Evolutionary conservation across 2,113 vertebrate genomes (phyloP), one percentile per base, ranked within the genome.

Genomic region (Scytalopus superciliaris): DNA sequence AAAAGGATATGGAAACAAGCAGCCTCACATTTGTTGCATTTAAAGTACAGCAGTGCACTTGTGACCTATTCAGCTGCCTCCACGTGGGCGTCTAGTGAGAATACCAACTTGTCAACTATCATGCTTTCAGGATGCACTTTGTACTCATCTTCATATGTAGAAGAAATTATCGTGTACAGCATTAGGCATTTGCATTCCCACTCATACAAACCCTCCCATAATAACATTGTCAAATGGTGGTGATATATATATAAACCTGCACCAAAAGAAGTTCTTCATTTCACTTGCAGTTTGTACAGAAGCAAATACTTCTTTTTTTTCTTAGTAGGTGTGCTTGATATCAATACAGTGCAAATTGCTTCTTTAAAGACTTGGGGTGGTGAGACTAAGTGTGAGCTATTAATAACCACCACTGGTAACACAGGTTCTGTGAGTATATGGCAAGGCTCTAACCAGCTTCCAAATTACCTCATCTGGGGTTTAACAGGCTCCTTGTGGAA

Each of bases 41-140:
- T 83, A 22, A 75, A 83, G 74, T 22, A 35, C 42, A 85, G 35
- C 39, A 45, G 16, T 67, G 70, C 23, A 64, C 57, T 60, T 68
- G 31, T 63, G 78, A 87, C 42, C 35, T 24, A 19, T 44, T 79
- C 70, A 94, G 75, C 74, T 94, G 35, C 79, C 63, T 88, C 68
- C 53, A 75, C 0, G 3, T 76, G 47, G 14, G 75, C 0, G 0
- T 83, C 33, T 85, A 50, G 44, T 68, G 82, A 93, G 47, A 93
- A 70, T 3, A 42, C 4, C 30, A 57, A 18, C 45, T 77, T 89
- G 63, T 73, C 67, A 90, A 12, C 72, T 21, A 6, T 3, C 44
- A 10, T 1, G 8, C 30, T 69, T 16, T 83, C 68, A 77, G 50
- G 40, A 17, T 2, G 5, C 47, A 66, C 37, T 89, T 74, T 35